Base-by-base conservation (phyloP, 2,113 vertebrate genomes). In the Dendropsophus ebraccatus region DNA sequence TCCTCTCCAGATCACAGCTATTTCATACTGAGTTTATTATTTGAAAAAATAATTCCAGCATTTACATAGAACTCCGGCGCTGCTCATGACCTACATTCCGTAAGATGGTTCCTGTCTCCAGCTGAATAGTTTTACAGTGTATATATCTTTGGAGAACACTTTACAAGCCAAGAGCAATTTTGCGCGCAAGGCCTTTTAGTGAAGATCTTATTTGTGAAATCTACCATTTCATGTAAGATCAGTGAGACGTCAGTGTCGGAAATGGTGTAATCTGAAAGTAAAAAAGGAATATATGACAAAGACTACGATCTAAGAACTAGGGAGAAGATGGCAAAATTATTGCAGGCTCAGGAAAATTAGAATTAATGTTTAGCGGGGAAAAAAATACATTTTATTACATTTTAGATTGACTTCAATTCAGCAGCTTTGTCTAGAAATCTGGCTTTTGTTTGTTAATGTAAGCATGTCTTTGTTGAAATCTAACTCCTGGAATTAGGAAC, bases 51-150 rank as follows among this genome's bases (percentile, higher is more conserved):
- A 76, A 75, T 84, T 56, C 52, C 35, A 84, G 52, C 67, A 83
- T 72, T 72, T 82, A 37, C 47, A 84, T 84, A 84, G 70, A 56
- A 50, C 25, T 45, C 30, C n/a, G 25, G 70, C 28, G 70, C 25
- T 47, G 73, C 49, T 84, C 35, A 41, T 84, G 45, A 84, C 82
- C 70, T 72, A 83, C 81, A 83, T 72, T 84, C 69, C 45, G 16
- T 47, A 84, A 75, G 81, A 73, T 52, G 32, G 67, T 73, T 73
- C 52, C 47, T 58, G 32, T 83, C 67, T 83, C n/a, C 67, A 56
- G 67, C 67, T 73, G 49, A 75, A 84, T 75, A 84, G 70, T 84
- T 84, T 84, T 58, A 74, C 67, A 70, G 67, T 70, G 35, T 60
- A 45, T 28, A 58, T 84, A 74, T 37, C 82, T 84, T 84, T 74